Evolutionary conservation across 1,140 invertebrate species (phyloP).

Genomic region (Drosophila fuyamai): DNA sequence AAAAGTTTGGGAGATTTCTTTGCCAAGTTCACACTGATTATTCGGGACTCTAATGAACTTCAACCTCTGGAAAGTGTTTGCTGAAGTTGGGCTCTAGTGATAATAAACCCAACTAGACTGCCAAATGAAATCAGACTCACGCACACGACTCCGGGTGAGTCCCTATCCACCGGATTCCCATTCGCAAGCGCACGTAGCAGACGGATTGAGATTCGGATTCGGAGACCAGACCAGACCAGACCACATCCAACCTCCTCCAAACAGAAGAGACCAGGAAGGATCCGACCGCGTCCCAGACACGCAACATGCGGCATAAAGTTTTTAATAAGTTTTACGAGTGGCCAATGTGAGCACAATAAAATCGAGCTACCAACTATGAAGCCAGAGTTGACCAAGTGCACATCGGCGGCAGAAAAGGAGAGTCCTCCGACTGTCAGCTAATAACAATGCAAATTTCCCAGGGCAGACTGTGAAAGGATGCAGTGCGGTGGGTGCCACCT

Average conservation of each 20-base stretch:
- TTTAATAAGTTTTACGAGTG: slow-evolving; percentile 83
- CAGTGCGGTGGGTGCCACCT: slow-evolving; percentile 13
- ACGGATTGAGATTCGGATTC: background rate
- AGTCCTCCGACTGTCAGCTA: slow-evolving; percentile 58
- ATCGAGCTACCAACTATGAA: slow-evolving; percentile 73
- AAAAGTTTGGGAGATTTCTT: slow-evolving; percentile 1
- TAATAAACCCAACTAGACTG: slow-evolving; percentile 52
- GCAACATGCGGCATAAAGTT: slow-evolving; percentile 73
- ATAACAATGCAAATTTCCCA: slow-evolving; percentile 83
- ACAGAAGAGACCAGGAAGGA: slow-evolving; percentile 6
- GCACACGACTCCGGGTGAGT: slow-evolving; percentile 26
- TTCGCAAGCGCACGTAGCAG: slow-evolving; percentile 60
- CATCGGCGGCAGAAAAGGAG: slow-evolving; percentile 5
- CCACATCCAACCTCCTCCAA: background rate
- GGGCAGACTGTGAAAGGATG: slow-evolving; percentile 24
- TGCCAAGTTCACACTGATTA: slow-evolving; percentile 29
- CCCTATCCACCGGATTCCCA: slow-evolving; percentile 20
- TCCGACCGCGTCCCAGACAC: slow-evolving; percentile 45
- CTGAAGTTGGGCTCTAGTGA: slow-evolving; percentile 14
- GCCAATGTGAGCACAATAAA: slow-evolving; percentile 80
- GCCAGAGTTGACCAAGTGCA: slow-evolving; percentile 35
- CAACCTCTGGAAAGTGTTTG: slow-evolving; percentile 5
- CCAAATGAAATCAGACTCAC: slow-evolving; percentile 60
- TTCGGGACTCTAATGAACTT: slow-evolving; percentile 32
- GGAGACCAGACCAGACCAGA: background rate